These are phyloP conservation scores for Mesocricetus auratus DNA, from an alignment of 2,113 vertebrate genomes.

Conservation along the genomic window DNA sequence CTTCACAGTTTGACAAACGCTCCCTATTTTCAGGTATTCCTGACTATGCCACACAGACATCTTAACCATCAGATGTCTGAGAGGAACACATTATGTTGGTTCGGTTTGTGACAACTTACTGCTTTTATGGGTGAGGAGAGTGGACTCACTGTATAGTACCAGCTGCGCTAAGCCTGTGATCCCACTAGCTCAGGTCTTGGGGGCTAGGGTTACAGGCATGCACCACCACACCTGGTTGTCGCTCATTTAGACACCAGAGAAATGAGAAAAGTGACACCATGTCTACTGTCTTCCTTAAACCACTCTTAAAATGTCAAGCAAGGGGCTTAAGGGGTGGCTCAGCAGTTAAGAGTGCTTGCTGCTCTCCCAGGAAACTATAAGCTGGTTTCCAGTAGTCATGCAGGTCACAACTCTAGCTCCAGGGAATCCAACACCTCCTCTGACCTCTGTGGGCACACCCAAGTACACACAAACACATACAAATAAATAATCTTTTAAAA, in stretches of 20 bases:
- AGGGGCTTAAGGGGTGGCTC: background rate
- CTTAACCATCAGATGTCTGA: conserved; percentile 1
- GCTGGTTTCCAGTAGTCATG: background rate
- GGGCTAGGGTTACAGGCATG: background rate
- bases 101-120: background rate
- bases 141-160: background rate
- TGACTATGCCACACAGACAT: background rate
- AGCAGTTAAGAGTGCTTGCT: background rate
- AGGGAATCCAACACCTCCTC: background rate
- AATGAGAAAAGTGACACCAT: background rate
- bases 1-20: background rate
- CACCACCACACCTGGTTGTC: background rate
- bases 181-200: background rate
- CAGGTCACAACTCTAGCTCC: background rate
- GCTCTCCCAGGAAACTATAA: background rate
- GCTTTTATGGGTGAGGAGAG: background rate
- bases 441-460: background rate
- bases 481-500: background rate
- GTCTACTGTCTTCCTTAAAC: background rate
- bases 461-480: no score
- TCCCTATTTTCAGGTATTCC: background rate
- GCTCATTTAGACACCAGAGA: conserved; percentile 29
- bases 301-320: background rate
- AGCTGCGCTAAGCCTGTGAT: no score
- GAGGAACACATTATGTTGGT: background rate